phyloP scores from a whole-genome alignment of 2,113 vertebrate genomes.

The Sapajus apella region DNA sequence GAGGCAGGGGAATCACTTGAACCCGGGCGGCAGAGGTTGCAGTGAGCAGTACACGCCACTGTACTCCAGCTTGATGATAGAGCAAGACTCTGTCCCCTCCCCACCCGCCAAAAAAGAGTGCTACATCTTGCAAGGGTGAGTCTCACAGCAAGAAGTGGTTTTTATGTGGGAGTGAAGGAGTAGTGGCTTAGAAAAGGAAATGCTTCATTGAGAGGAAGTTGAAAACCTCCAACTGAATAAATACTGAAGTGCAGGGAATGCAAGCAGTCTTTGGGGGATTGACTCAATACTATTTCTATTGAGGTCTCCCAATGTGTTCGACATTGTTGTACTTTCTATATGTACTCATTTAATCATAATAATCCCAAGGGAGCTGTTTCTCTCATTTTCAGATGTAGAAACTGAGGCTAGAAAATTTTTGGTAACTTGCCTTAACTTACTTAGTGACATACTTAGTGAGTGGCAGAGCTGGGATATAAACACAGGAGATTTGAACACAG shows the following conservation, averaged over 20 bases:
- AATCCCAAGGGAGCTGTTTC: neutral
- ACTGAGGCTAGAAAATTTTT: neutral
- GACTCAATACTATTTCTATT: neutral
- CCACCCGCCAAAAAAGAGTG: neutral
- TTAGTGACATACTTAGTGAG: neutral
- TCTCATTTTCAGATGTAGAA: neutral
- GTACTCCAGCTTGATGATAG: too few relatives aligned
- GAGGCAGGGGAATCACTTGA: too few relatives aligned
- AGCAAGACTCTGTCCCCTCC: too few relatives aligned
- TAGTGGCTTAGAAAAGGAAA: neutral
- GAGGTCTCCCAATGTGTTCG: neutral
- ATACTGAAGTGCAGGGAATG: neutral
- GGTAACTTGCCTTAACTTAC: neutral
- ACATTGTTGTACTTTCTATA: neutral
- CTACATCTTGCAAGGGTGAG: neutral
- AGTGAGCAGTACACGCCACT: too few relatives aligned
- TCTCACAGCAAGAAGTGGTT: neutral
- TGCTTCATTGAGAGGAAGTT: neutral
- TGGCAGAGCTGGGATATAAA: neutral
- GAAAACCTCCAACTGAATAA: neutral
- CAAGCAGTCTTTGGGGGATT: neutral
- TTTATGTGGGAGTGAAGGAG: neutral
- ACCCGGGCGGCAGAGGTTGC: too few relatives aligned
- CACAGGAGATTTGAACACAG: neutral
- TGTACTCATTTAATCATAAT: neutral